Conservation (phyloP, 2,113 vertebrate genomes). For the Fukomys damarensis region DNA sequence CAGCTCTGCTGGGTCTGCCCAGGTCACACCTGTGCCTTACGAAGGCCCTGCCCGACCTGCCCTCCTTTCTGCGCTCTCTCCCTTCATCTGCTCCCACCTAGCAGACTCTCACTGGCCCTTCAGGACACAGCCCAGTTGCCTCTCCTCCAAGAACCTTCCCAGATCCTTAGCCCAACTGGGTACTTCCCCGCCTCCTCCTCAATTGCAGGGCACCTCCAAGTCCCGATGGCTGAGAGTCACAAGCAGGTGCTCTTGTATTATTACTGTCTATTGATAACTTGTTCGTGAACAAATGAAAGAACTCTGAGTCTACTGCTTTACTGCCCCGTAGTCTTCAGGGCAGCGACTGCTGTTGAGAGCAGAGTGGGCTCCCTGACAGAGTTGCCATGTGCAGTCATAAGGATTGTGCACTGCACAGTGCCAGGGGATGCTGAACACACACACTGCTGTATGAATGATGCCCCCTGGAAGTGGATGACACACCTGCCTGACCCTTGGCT, state of each 20-base stretch:
- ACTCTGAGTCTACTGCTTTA: not conserved
- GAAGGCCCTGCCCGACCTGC: not conserved
- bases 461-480: not conserved
- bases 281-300: not conserved
- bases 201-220: not conserved
- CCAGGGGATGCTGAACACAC: not conserved
- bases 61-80: not conserved
- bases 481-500: not conserved
- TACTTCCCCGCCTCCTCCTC: not conserved
- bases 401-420: not conserved
- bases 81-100: not conserved
- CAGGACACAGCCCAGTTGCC: not conserved
- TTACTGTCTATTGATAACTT: not conserved
- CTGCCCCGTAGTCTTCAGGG: not conserved
- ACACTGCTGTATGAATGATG: accelerated
- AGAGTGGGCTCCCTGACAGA: not conserved
- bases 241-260: not conserved
- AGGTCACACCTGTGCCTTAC: not conserved
- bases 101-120: not conserved
- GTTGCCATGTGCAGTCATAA: accelerated
- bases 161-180: not conserved
- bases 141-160: conserved; percentile 4
- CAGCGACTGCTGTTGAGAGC: not conserved
- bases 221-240: not conserved
- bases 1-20: not conserved